Base-by-base conservation (phyloP, 1,140 invertebrate genomes). In the Trigoniulus corallinus region DNA sequence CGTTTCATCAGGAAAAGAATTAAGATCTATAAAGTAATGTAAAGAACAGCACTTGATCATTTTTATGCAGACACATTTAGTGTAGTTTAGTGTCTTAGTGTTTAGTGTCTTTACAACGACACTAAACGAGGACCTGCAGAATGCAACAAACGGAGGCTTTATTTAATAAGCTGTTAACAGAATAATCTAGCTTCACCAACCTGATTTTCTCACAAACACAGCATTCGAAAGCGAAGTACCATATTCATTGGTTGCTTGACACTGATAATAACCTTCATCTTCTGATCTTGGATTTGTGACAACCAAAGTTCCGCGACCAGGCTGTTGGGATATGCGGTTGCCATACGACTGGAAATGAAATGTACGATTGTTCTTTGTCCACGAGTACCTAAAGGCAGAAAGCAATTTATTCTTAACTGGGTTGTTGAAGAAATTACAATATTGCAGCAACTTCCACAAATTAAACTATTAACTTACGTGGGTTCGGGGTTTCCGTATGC, bases 341-440 rank as follows among this genome's bases (percentile, higher is more conserved):
- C 93, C 86, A 64, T 94, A 94, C 1, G 84, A 78, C 62, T 85
- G 79, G 74, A 84, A 91, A 56, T 88, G 77, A 58, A 77, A 97
- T 13, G 80, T 72, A 57, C 91, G 86, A 46, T 91, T 91, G 72
- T 98, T 95, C 67, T 97, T 97, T 48, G 86, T 81, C 94, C 94
- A 98, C 59, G 74, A 72, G 69, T 96, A 97, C 55, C 88, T 94
- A 70, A n/a, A n/a, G n/a, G n/a, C n/a, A 48, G 66, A 69, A 43
- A 48, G 50, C 52, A 56, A 47, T 48, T 48, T 20, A 44, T 7
- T 7, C 21, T 44, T 10, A 21, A 20, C 7, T 44, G 18, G 21
- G 24, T 20, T 7, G 7, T 34, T 34, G 29, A 34, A 34, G 7
- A 44, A n/a, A n/a, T n/a, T n/a, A n/a, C n/a, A n/a, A n/a, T n/a